Conservation (phyloP, 2,888 invertebrate genomes). For the Opisthograptis luteolata region DNA sequence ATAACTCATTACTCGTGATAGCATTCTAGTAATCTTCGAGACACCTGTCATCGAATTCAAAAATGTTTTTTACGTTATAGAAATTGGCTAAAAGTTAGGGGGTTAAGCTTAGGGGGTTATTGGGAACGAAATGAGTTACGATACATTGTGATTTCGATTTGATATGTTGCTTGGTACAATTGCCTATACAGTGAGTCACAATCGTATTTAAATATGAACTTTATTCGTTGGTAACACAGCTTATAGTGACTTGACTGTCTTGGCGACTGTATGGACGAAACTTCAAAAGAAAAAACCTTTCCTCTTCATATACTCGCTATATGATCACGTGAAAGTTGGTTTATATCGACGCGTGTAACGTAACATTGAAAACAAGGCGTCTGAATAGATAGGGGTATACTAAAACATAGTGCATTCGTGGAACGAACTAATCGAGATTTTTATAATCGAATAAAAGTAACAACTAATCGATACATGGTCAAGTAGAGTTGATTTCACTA, state of each 20-base stretch:
- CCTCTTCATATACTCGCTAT: conserved; percentile 73
- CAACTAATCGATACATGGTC: conserved; percentile 81
- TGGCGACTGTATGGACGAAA: conserved; percentile 44
- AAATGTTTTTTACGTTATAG: conserved; percentile 67
- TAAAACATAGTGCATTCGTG: conserved; percentile 81
- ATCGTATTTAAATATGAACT: conserved; percentile 30
- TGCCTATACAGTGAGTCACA: conserved; percentile 44
- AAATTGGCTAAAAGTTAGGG: conserved; percentile 72
- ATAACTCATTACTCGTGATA: conserved; percentile 51
- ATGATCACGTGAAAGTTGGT: conserved; percentile 61
- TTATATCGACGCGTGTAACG: conserved; percentile 48
- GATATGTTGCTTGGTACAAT: conserved; percentile 45
- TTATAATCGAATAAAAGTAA: conserved; percentile 60
- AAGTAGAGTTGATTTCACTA: conserved; percentile 85
- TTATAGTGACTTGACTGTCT: conserved; percentile 28
- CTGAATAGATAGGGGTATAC: conserved; percentile 73
- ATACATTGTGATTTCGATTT: conserved; percentile 60
- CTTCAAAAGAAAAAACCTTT: conserved; percentile 53
- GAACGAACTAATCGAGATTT: conserved; percentile 74
- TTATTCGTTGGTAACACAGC: conserved; percentile 24
- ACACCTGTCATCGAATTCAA: conserved; percentile 65
- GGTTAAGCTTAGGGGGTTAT: conserved; percentile 46
- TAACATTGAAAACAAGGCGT: conserved; percentile 58
- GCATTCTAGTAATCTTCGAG: conserved; percentile 53
- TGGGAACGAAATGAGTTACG: conserved; percentile 56